phyloP scores from a whole-genome alignment of 2,888 invertebrate species.

The Synergus japonicus region DNA sequence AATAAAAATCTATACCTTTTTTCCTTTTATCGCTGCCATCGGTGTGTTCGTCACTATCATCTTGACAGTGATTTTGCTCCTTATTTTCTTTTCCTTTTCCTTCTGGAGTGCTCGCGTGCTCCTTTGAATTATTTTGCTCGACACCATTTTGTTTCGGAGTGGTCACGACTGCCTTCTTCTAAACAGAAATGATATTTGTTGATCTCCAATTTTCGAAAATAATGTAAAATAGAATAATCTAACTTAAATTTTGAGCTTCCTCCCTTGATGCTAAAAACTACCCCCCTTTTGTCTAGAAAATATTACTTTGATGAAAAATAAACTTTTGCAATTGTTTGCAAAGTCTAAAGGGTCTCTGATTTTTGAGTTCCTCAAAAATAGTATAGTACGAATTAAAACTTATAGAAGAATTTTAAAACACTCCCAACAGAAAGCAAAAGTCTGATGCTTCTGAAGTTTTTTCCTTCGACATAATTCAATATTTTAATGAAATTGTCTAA shows the following conservation, averaged over 20 bases:
- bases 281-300: too few relatives aligned
- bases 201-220: not conserved
- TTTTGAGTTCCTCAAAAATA: too few relatives aligned
- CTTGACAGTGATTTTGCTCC: constrained; percentile 73
- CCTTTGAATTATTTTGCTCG: constrained; percentile 67
- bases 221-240: not conserved
- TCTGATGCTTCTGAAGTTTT: too few relatives aligned
- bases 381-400: too few relatives aligned
- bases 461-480: too few relatives aligned
- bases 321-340: too few relatives aligned
- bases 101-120: constrained; percentile 62
- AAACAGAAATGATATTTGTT: constrained; percentile 39
- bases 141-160: constrained; percentile 78
- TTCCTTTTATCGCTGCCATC: constrained; percentile 77
- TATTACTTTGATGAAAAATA: too few relatives aligned
- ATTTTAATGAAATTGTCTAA: too few relatives aligned
- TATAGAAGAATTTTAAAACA: too few relatives aligned
- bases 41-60: constrained; percentile 77
- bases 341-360: too few relatives aligned
- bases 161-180: constrained; percentile 65
- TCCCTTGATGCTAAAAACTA: too few relatives aligned
- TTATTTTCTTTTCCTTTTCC: constrained; percentile 74
- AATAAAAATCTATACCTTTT: constrained; percentile 69
- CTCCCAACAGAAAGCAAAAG: too few relatives aligned
- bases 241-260: not conserved